phyloP scores from a whole-genome alignment of 1,140 invertebrate species.

The Myzus persicae region DNA sequence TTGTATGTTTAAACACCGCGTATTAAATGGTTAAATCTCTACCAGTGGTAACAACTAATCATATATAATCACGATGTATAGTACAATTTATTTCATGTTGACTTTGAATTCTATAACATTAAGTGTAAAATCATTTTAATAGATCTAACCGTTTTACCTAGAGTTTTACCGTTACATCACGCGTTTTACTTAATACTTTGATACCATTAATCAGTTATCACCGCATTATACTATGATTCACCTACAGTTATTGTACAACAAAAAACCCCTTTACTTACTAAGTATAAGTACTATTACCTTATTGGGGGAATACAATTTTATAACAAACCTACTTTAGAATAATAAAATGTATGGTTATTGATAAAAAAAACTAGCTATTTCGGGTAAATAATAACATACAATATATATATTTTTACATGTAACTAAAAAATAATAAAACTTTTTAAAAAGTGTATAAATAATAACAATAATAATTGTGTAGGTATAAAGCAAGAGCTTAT shows the following conservation, averaged over 20 bases:
- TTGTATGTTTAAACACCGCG: background rate
- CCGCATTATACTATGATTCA: background rate
- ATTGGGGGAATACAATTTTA: background rate
- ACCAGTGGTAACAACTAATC: background rate
- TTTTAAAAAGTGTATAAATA: background rate
- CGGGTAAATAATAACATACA: background rate
- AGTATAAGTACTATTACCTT: background rate
- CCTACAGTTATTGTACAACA: background rate
- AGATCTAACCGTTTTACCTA: background rate
- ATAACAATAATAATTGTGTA: slow-evolving; percentile 24
- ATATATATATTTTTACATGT: background rate
- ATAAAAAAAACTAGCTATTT: background rate
- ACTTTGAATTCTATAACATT: background rate
- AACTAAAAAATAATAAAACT: background rate
- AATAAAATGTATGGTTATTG: background rate
- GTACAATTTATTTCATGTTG: background rate
- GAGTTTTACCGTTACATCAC: background rate
- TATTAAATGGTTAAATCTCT: background rate
- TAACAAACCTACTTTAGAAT: background rate
- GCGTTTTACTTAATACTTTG: background rate
- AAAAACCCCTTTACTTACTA: background rate
- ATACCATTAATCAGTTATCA: background rate
- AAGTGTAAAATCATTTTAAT: background rate
- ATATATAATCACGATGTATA: background rate
- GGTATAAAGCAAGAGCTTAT: background rate